Evolutionary conservation across 2,113 vertebrate genomes (phyloP).

Genomic region (Rhinopithecus roxellana): DNA sequence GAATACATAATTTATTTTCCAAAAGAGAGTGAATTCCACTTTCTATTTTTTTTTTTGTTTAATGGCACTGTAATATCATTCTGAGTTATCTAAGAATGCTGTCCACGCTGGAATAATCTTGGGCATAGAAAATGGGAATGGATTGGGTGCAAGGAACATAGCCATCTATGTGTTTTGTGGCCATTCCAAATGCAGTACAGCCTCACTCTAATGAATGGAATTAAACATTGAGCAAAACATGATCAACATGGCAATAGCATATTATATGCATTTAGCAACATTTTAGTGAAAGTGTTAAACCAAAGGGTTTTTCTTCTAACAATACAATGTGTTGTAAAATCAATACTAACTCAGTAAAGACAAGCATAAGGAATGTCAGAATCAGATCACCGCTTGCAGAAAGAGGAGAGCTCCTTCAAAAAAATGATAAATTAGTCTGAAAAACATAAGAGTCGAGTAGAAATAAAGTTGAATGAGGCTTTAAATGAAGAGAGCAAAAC

Average conservation of each 20-base stretch:
- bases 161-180: not conserved
- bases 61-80: not conserved
- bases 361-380: slow-evolving; percentile 54
- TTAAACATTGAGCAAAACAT: not conserved
- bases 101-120: not conserved
- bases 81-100: not conserved
- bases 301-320: slow-evolving; percentile 69
- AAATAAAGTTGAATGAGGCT: not conserved
- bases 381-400: not conserved
- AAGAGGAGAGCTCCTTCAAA: slow-evolving; percentile 18
- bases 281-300: slow-evolving; percentile 47
- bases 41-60: not conserved
- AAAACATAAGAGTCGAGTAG: not conserved
- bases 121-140: not conserved
- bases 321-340: slow-evolving; percentile 58
- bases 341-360: slow-evolving; percentile 71
- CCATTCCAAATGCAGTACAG: not conserved
- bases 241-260: not conserved
- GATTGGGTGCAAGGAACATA: not conserved
- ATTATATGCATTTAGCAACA: slow-evolving; percentile 27
- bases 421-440: not conserved
- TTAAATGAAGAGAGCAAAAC: slow-evolving; percentile 43
- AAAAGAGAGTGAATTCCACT: not conserved
- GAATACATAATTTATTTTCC: not conserved
- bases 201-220: not conserved